Evolutionary conservation across 2,113 vertebrate genomes (phyloP), one percentile per base, ranked within the genome.

Genomic region (Cottus gobio): DNA sequence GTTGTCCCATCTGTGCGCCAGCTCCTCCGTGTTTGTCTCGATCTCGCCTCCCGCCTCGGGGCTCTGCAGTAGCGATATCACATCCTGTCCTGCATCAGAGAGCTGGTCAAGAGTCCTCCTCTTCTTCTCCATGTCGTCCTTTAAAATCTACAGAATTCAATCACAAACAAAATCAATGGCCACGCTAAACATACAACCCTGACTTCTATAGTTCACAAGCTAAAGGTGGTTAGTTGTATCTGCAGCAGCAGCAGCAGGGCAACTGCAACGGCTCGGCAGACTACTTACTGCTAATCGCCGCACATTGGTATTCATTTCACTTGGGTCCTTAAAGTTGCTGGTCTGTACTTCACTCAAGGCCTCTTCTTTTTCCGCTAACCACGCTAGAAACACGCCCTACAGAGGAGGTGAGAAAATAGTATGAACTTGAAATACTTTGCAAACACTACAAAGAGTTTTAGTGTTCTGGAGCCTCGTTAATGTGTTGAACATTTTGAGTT

Each of bases 41-140:
- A 99, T 97, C 87, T 93, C 94, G 48, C 83, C 91, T 36, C 93
- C 93, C 0, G 95, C 96, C 37, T 92, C 95, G 0, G 87, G 50
- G 74, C 93, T 94, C 77, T 86, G 95, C 79, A 99, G 91, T 54
- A 99, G 92, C 0, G 95, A 94, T 1, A 89, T 90, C 79, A 99
- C 96, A 67, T 98, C 97, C 81, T 97, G 97, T 70, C 96, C 96
- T 10, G 97, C 95, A 26, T 98, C 97, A 15, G 96, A 96, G 70
- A 99, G 93, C 50, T 98, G 95, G 76, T 97, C 96, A 71, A 99
- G 88, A 0, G 95, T 95, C 65, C 95, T 95, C 37, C 95, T 94
- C 87, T 98, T 99, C 95, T 96, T 97, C 84, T 96, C 97, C 97
- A 99, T 96, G 85, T 99, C 97, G 81, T 99, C 97, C 79, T 98